These are phyloP conservation scores for Scaptomyza parva DNA, from an alignment of 2,888 invertebrate species.

Conservation along the genomic window DNA sequence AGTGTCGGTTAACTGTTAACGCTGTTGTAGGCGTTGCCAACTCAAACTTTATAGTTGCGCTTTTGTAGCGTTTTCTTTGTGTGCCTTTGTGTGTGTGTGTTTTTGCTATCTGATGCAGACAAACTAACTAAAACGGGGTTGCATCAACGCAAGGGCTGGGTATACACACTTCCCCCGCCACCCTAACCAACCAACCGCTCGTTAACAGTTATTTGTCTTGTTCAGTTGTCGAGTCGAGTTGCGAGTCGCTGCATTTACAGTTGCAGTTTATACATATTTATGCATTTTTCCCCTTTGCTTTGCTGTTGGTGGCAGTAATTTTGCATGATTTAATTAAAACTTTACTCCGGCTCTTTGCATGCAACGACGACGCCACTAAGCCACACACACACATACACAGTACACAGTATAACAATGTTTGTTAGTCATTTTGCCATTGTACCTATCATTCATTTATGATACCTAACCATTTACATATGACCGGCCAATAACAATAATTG, in stretches of 20 bases:
- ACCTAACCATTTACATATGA: conserved; percentile 8
- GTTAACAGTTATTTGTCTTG: conserved; percentile 41
- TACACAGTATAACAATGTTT: conserved; percentile 10
- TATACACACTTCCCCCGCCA: neutral
- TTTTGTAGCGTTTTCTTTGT: conserved; percentile 31
- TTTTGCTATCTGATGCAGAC: conserved; percentile 71
- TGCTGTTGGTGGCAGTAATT: conserved; percentile 24
- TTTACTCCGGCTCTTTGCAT: conserved; percentile 50
- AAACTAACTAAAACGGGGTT: conserved; percentile 43
- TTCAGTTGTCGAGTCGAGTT: conserved; percentile 28
- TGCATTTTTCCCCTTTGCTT: conserved; percentile 5
- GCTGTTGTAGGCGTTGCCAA: conserved; percentile 60
- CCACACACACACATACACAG: conserved; percentile 2
- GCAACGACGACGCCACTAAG: conserved; percentile 38
- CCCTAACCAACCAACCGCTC: neutral
- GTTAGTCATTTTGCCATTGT: conserved; percentile 27
- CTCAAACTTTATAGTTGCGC: conserved; percentile 33
- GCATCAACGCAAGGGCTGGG: conserved; percentile 13
- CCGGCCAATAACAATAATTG: conserved; percentile 43
- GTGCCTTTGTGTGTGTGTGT: conserved; percentile 4
- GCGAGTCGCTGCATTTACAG: conserved; percentile 16
- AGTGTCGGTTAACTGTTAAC: conserved; percentile 13
- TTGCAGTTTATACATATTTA: conserved; percentile 13
- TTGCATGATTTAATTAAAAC: conserved; percentile 74
- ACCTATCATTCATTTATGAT: conserved; percentile 40